Conservation (phyloP, 2,888 invertebrate genomes). For the Gortyna flavago region DNA sequence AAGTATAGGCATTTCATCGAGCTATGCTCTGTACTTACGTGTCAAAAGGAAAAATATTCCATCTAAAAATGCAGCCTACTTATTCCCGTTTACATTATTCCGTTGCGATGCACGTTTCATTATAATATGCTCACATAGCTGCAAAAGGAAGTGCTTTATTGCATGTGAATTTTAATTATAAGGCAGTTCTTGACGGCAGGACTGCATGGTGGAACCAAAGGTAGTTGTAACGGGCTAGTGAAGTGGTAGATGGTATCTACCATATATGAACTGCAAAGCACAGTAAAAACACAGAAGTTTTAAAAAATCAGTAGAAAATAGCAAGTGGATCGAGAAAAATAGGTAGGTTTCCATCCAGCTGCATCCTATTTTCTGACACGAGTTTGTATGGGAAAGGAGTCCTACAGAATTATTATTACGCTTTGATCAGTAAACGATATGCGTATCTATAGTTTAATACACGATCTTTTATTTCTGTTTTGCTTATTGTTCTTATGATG, state of each 20-base stretch:
- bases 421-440: neutral
- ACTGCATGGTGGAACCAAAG: constrained; percentile 54
- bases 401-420: neutral
- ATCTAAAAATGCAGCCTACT: constrained; percentile 26
- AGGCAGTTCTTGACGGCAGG: constrained; percentile 68
- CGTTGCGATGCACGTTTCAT: constrained; percentile 21
- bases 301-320: neutral
- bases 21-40: neutral
- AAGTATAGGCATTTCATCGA: neutral
- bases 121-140: constrained; percentile 40
- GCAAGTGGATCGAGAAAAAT: neutral
- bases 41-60: constrained; percentile 7
- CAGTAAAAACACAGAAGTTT: neutral
- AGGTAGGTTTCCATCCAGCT: neutral
- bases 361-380: neutral
- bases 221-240: constrained; percentile 48
- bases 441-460: neutral
- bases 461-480: neutral
- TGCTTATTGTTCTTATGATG: neutral
- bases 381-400: neutral
- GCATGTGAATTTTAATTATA: constrained; percentile 75
- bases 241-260: constrained; percentile 23
- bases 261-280: neutral
- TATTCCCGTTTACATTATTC: constrained; percentile 39
- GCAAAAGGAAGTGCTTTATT: constrained; percentile 67